Conservation (phyloP, 2,113 vertebrate species). For the Orycteropus afer region DNA sequence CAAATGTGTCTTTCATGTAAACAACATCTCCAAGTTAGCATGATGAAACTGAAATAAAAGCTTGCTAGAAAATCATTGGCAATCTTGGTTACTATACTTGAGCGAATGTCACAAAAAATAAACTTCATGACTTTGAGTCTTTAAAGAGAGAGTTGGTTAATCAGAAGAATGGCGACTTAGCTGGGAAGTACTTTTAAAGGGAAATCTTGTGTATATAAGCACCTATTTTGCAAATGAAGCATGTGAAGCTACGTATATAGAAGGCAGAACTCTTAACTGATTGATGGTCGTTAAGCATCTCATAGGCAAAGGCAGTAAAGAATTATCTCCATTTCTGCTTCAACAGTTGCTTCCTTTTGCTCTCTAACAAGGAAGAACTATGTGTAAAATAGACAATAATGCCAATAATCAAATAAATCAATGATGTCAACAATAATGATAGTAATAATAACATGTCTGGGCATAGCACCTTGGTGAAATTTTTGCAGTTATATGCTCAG, state of each 20-base stretch:
- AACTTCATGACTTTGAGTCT: slow-evolving; percentile 2
- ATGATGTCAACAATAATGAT: neutral
- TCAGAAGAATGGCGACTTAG: neutral
- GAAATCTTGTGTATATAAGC: neutral
- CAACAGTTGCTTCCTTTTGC: neutral
- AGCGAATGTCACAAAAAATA: slow-evolving; percentile 49
- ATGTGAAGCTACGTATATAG: neutral
- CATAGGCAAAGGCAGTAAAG: neutral
- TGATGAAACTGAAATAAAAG: neutral
- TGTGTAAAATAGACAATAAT: neutral
- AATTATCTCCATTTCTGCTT: slow-evolving; percentile 8
- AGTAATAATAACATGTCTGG: neutral
- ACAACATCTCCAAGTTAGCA: slow-evolving; percentile 28
- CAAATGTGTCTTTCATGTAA: slow-evolving; percentile 25
- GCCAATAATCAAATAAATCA: neutral
- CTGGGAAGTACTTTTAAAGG: neutral
- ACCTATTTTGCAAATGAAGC: slow-evolving; percentile 40
- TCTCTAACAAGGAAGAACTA: neutral
- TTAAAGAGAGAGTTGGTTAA: slow-evolving; percentile 36
- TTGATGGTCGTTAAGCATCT: slow-evolving; percentile 23
- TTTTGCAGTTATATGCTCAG: neutral
- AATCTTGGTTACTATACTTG: neutral
- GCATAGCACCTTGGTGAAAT: neutral
- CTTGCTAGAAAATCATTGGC: neutral
- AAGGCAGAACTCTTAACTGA: neutral